Conservation (phyloP, 1,140 invertebrate species). For the Drosophila santomea region DNA sequence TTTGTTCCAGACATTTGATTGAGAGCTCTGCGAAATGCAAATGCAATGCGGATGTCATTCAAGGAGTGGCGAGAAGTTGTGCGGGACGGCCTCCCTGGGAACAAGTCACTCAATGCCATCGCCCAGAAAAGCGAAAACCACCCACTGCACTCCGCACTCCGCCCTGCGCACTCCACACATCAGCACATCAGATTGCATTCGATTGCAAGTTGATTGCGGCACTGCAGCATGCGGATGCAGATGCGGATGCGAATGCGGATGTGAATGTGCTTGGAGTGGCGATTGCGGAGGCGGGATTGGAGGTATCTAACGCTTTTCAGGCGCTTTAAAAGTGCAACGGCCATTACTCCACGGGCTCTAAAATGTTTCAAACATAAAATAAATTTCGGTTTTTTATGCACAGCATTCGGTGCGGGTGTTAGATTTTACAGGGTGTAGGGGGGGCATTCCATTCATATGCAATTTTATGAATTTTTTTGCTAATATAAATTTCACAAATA, state of each 20-base stretch:
- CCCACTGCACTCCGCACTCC: conserved; percentile 15
- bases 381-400: conserved; percentile 24
- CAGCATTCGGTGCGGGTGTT: background rate
- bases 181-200: conserved; percentile 56
- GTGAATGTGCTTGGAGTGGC: conserved; percentile 15
- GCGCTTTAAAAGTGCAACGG: conserved; percentile 54
- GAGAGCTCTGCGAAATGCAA: conserved; percentile 73
- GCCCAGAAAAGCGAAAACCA: conserved; percentile 1
- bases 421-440: background rate
- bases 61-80: conserved; percentile 14
- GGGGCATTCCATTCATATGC: background rate
- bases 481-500: conserved; percentile 2
- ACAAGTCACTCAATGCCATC: conserved; percentile 41
- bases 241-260: conserved; percentile 39
- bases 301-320: conserved; percentile 36
- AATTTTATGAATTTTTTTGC: background rate
- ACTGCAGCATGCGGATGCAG: conserved; percentile 32
- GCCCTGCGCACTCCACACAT: conserved; percentile 41
- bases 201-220: conserved; percentile 54
- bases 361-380: conserved; percentile 59
- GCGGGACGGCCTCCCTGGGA: conserved; percentile 9
- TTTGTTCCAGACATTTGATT: conserved; percentile 69
- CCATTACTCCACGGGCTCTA: conserved; percentile 50
- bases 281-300: conserved; percentile 27
- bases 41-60: conserved; percentile 61